phyloP scores from a whole-genome alignment of 2,888 invertebrate genomes.

The Papilio protenor region DNA sequence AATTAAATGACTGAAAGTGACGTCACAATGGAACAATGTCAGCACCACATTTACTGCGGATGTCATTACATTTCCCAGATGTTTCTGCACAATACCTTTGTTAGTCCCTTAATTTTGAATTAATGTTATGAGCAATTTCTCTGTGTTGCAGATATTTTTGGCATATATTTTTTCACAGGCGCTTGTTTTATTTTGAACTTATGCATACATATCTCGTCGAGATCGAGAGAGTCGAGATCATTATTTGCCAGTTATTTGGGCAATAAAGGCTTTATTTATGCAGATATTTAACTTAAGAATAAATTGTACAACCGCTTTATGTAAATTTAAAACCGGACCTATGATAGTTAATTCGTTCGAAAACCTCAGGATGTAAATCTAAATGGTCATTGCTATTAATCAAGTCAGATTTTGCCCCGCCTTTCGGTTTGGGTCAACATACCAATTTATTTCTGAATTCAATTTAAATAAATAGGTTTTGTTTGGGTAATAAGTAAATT shows the following conservation, averaged over 20 bases:
- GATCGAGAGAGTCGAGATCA: too few species aligned
- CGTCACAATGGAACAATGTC: conserved; percentile 35
- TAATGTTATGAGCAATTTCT: conserved; percentile 6
- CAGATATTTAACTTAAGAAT: background rate
- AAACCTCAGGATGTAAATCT: conserved; percentile 30
- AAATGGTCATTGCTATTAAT: conserved; percentile 31
- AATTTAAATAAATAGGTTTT: background rate
- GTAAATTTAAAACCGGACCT: conserved; percentile 19
- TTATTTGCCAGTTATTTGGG: too few species aligned
- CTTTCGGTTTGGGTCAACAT: conserved; percentile 26
- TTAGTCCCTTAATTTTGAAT: conserved; percentile 15
- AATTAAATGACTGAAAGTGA: conserved; percentile 23
- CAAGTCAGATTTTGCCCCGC: conserved; percentile 26
- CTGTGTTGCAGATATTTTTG: background rate
- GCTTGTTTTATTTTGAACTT: background rate
- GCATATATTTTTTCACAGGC: background rate
- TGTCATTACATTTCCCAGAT: conserved; percentile 35
- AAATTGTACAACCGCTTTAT: background rate
- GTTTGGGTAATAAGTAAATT: background rate
- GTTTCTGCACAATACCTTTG: conserved; percentile 33
- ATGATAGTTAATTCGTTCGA: conserved; percentile 9
- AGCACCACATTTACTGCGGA: conserved; percentile 41
- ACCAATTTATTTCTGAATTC: conserved; percentile 17
- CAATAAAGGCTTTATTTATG: background rate
- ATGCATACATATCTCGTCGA: background rate